These are phyloP conservation scores for Myzus persicae DNA, from an alignment of 1,140 invertebrate species.

Conservation along the genomic window DNA sequence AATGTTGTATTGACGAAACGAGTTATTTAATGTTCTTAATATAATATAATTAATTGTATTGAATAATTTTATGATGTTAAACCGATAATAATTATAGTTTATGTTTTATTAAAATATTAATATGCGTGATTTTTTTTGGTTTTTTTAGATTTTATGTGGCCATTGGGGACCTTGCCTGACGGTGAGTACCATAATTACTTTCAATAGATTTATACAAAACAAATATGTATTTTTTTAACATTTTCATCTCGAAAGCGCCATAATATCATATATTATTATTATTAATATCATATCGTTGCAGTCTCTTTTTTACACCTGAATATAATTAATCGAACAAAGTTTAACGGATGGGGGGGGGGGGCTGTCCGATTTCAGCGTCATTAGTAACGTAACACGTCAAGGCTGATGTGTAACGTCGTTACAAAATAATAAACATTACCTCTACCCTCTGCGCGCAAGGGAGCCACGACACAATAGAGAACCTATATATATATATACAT, in stretches of 20 bases:
- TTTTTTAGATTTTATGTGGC: constrained; percentile 97
- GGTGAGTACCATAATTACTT: constrained; percentile 73
- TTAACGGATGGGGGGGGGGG: not conserved
- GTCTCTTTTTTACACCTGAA: constrained; percentile 26
- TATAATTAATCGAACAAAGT: constrained; percentile 52
- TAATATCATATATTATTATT: constrained; percentile 25
- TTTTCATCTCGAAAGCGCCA: not conserved
- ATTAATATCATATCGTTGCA: not conserved
- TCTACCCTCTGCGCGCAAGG: not conserved
- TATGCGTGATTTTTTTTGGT: constrained; percentile 67
- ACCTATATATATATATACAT: not conserved
- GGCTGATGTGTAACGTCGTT: constrained; percentile 48
- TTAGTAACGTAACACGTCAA: constrained; percentile 54
- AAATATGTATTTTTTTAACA: not conserved
- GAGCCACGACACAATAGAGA: constrained; percentile 27
- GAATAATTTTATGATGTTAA: constrained; percentile 24
- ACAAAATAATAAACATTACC: constrained; percentile 57
- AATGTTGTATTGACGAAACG: not conserved
- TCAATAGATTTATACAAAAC: not conserved
- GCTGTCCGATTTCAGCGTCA: constrained; percentile 49
- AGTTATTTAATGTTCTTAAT: constrained; percentile 1
- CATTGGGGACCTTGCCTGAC: constrained; percentile 94
- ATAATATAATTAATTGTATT: constrained; percentile 33
- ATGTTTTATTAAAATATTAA: constrained; percentile 2
- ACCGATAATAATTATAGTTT: not conserved